A percentile compares a stretch with the other conserved stretches of the same genome.
These are phyloP conservation scores for Ptychodera flava DNA, from an alignment of 35 echinoderm and acorn worm species.

Conservation along the genomic window DNA sequence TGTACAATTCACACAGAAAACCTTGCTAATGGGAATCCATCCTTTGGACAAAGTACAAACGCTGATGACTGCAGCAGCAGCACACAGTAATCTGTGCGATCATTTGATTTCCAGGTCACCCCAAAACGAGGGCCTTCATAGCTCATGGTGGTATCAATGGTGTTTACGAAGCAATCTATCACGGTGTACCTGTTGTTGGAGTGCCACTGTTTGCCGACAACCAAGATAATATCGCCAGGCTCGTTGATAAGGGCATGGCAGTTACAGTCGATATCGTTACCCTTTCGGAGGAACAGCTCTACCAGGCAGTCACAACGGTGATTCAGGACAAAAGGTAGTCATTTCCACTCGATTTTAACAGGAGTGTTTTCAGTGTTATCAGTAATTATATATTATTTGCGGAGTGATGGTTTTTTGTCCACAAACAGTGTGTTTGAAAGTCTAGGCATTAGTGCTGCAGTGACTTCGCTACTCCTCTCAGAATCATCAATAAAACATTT, in stretches of 20 bases:
- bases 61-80: conserved; percentile 46
- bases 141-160: conserved; percentile 41
- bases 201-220: conserved; percentile 46
- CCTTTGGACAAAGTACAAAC: conserved; percentile 28
- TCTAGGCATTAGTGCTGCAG: neutral
- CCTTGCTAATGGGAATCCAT: conserved; percentile 29
- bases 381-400: neutral
- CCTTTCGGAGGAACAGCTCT: conserved; percentile 23
- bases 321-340: conserved; percentile 39
- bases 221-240: conserved; percentile 21
- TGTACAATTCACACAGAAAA: neutral
- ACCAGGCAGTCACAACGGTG: conserved; percentile 14
- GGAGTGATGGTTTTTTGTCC: neutral
- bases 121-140: conserved; percentile 23
- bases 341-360: neutral
- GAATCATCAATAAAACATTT: neutral
- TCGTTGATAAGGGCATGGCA: conserved; percentile 40
- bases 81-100: conserved; percentile 15
- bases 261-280: conserved; percentile 6
- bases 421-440: neutral
- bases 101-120: conserved; percentile 15
- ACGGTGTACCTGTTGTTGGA: conserved; percentile 37
- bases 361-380: neutral
- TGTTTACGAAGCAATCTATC: conserved; percentile 48
- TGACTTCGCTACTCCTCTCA: neutral